Evolutionary conservation across 2,888 invertebrate genomes (phyloP).

Genomic region (Microdon myrmicae): DNA sequence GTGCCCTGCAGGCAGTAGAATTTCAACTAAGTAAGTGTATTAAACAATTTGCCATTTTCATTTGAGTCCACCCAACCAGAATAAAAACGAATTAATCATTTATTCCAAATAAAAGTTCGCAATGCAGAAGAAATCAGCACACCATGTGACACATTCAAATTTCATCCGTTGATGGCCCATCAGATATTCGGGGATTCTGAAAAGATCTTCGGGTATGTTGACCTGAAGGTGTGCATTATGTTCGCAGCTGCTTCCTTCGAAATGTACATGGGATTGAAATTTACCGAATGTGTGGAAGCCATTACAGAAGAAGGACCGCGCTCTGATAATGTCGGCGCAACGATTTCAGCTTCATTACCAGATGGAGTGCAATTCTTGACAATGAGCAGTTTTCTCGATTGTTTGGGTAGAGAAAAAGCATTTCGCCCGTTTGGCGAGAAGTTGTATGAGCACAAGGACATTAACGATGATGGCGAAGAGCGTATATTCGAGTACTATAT

Average conservation of each 20-base stretch:
- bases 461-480: slow-evolving; percentile 59
- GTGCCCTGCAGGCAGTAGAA: slow-evolving; percentile 63
- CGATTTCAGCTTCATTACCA: slow-evolving; percentile 76
- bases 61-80: too few relatives aligned
- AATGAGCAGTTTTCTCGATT: slow-evolving; percentile 77
- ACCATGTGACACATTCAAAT: slow-evolving; percentile 72
- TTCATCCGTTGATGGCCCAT: slow-evolving; percentile 89
- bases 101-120: slow-evolving; percentile 68
- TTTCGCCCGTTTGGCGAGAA: slow-evolving; percentile 83
- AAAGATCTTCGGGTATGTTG: slow-evolving; percentile 92
- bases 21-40: slow-evolving; percentile 66
- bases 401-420: slow-evolving; percentile 76
- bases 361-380: slow-evolving; percentile 76
- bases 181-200: slow-evolving; percentile 94
- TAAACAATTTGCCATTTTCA: too few relatives aligned
- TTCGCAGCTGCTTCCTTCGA: slow-evolving; percentile 84
- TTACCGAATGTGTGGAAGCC: slow-evolving; percentile 74
- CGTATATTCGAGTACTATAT: slow-evolving; percentile 83
- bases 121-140: slow-evolving; percentile 72
- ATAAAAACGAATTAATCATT: too few relatives aligned
- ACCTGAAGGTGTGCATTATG: slow-evolving; percentile 80
- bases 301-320: slow-evolving; percentile 68
- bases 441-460: slow-evolving; percentile 71
- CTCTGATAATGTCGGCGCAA: slow-evolving; percentile 80
- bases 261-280: slow-evolving; percentile 81